Base-by-base conservation (phyloP, 2,113 vertebrate species). In the Xenus cinereus region DNA sequence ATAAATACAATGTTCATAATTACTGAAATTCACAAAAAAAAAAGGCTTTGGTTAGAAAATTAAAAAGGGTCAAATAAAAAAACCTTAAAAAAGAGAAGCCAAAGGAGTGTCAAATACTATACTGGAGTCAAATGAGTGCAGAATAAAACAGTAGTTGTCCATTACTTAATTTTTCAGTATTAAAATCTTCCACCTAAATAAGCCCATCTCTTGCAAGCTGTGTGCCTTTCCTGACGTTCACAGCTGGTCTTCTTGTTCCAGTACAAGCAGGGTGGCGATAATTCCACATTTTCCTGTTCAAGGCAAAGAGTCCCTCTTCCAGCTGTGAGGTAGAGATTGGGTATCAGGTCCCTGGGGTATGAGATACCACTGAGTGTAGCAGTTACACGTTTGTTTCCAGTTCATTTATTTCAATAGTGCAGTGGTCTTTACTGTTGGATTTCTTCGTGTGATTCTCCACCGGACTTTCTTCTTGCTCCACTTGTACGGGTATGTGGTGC, bases 311-410 rank as follows among this genome's bases (percentile, higher is more conserved):
- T 93, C 95, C 75, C 63, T 81, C 90, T 86, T 81, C 96, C 96
- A 97, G 93, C 96, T 96, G 94, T 90, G 95, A 97, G 96, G 95
- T 97, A 97, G 95, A 96, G 93, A 90, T 83, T 96, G 86, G 88
- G 66, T 94, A 90, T 84, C 94, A 97, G 72, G 81, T 95, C 95
- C 83, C 94, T 91, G 82, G 51, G 63, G 66, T 88, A 33, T 79
- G 91, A 92, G 89, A 94, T 51, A 93, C 77, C 85, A 60, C 53
- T 45, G 78, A 80, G 43, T 33, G 63, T 27, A 92, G 87, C 89
- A 73, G 76, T 98, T 98, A 99, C 97, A 99, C 99, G 1, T 99
- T 99, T 75, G 99, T 99, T 98, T 99, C 99, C 54, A 99, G 98
- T 89, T 99, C 99, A 21, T 98, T 99, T 98, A 99, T 99, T 97